Percentiles rank a stretch among this genome's conserved stretches.
Conservation (phyloP, 1,140 invertebrate species). For the Drosophila jambulina region DNA sequence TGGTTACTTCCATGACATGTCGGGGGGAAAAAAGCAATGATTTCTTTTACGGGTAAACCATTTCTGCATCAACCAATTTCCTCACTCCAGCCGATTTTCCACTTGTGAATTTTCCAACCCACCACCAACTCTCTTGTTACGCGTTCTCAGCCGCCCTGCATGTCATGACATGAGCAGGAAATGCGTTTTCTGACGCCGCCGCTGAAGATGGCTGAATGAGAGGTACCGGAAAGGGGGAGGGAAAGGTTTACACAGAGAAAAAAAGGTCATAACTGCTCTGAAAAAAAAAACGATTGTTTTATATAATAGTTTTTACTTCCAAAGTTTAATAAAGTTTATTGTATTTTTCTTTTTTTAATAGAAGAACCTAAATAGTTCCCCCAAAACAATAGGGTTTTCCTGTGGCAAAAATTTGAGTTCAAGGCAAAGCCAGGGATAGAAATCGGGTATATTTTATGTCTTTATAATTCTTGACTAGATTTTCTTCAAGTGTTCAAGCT, state of each 20-base stretch:
- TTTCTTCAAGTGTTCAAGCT: background rate
- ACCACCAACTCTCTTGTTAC: constrained; percentile 28
- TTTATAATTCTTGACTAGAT: background rate
- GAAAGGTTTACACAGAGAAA: background rate
- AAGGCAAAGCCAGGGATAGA: no score
- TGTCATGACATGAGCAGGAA: constrained; percentile 80
- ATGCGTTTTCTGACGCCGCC: constrained; percentile 73
- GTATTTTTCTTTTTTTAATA: background rate
- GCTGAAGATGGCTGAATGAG: constrained; percentile 27
- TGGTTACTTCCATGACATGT: constrained; percentile 40
- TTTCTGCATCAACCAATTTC: constrained; percentile 21
- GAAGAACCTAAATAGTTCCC: background rate
- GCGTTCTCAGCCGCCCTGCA: constrained; percentile 49
- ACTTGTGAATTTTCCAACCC: constrained; percentile 1
- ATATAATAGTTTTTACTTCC: no score
- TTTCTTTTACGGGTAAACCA: constrained; percentile 34
- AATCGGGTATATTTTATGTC: background rate
- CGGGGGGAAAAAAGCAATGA: constrained; percentile 36
- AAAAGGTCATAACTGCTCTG: background rate
- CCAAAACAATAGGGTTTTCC: background rate
- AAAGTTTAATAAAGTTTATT: no score
- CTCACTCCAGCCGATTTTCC: constrained; percentile 10
- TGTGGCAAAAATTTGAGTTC: background rate
- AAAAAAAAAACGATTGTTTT: no score
- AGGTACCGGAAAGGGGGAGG: constrained; percentile 1